Percentiles rank a stretch among this genome's conserved stretches.
phyloP scores from a whole-genome alignment of 1,140 invertebrate species.

The Lordiphosa clarofinis region DNA sequence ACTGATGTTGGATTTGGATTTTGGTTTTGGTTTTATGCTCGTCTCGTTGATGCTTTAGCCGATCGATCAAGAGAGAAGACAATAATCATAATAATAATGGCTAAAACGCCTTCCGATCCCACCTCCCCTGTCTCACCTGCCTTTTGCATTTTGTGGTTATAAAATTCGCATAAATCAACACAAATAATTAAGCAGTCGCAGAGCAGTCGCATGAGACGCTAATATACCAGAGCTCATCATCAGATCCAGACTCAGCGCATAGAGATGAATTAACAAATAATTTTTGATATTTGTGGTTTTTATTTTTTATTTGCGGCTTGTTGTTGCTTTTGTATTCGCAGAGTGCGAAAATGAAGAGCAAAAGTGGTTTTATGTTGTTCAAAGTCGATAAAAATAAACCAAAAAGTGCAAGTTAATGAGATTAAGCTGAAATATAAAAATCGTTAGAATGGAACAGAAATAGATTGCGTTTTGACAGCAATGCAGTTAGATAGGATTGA shows the following conservation, averaged over 20 bases:
- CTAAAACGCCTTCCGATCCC: slow-evolving; percentile 11
- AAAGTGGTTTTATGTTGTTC: slow-evolving; percentile 23
- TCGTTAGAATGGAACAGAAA: background rate
- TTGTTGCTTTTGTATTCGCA: slow-evolving; percentile 21
- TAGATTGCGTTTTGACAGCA: background rate
- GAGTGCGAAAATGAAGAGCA: slow-evolving; percentile 51
- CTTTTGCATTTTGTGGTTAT: slow-evolving; percentile 45
- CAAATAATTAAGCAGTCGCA: slow-evolving; percentile 66
- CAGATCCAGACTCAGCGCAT: slow-evolving; percentile 28
- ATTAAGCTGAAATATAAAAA: background rate
- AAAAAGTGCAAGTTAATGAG: slow-evolving; percentile 28
- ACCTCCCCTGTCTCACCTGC: slow-evolving; percentile 2
- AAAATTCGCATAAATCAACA: slow-evolving; percentile 71
- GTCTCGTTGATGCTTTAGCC: slow-evolving; percentile 32
- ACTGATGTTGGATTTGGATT: slow-evolving; percentile 36
- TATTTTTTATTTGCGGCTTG: background rate
- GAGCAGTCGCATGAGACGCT: slow-evolving; percentile 42
- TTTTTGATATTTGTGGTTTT: slow-evolving; percentile 37
- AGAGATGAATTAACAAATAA: slow-evolving; percentile 48
- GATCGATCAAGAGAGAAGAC: slow-evolving; percentile 49
- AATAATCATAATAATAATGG: slow-evolving; percentile 29
- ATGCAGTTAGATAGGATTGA: too few species aligned
- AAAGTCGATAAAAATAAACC: background rate
- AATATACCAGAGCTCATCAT: slow-evolving; percentile 46
- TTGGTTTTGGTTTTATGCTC: slow-evolving; percentile 3